Conservation (phyloP, 1,140 invertebrate genomes). For the Neuroterus valhalla region DNA sequence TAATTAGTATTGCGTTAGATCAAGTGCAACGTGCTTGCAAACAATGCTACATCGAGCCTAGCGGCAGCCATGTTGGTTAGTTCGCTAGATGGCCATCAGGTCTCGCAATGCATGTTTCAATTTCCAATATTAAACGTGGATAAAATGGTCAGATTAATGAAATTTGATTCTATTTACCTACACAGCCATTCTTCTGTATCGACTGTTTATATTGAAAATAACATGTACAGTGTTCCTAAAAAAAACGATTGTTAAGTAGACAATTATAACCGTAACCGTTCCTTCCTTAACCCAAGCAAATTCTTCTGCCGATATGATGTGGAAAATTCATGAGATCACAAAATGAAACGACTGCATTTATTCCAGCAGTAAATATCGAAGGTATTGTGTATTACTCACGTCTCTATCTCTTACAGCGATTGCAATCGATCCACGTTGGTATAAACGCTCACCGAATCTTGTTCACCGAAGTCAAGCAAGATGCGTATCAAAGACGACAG, state of each 20-base stretch:
- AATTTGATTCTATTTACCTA: too few species aligned
- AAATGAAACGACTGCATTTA: neutral
- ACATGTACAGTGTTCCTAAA: too few species aligned
- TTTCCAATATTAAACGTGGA: too few species aligned
- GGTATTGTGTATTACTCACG: conserved; percentile 16
- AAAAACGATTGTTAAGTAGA: neutral
- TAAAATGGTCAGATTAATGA: too few species aligned
- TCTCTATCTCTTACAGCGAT: neutral
- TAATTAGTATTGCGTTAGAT: too few species aligned
- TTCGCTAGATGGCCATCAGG: too few species aligned
- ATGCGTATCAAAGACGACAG: conserved; percentile 16
- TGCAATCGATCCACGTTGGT: conserved; percentile 5
- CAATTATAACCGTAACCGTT: neutral
- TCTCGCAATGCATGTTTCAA: too few species aligned
- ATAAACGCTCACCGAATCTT: neutral
- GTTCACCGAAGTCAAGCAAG: neutral
- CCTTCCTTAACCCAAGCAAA: neutral
- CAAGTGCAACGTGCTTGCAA: too few species aligned
- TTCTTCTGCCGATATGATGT: neutral
- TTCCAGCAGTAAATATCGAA: conserved; percentile 15
- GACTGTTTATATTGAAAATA: too few species aligned
- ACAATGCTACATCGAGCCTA: too few species aligned
- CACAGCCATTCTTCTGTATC: too few species aligned
- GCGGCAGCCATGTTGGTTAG: too few species aligned
- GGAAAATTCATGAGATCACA: neutral